A percentile compares a stretch with the other conserved stretches of the same genome.
phyloP scores from a whole-genome alignment of 2,888 invertebrate genomes.

The Caenorhabditis uteleia region DNA sequence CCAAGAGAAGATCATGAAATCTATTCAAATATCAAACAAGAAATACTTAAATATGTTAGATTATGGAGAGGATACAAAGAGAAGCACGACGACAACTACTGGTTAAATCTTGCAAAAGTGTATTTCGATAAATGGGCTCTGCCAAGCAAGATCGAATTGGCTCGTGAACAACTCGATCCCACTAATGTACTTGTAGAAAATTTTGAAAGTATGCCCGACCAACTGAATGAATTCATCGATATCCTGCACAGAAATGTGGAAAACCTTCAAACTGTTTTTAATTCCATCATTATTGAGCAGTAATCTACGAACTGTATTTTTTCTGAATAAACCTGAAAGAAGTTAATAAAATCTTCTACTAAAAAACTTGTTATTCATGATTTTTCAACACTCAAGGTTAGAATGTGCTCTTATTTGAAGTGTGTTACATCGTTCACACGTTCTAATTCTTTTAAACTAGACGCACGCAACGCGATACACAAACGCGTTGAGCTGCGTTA shows the following conservation, averaged over 20 bases:
- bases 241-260: conserved; percentile 12
- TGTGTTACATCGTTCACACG: too few species aligned
- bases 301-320: neutral
- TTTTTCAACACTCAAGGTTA: too few species aligned
- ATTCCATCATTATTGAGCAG: conserved; percentile 5
- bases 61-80: conserved; percentile 9
- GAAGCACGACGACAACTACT: conserved; percentile 14
- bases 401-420: too few species aligned
- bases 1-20: conserved; percentile 1
- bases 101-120: conserved; percentile 18
- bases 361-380: too few species aligned
- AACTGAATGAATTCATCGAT: conserved; percentile 16
- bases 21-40: conserved; percentile 9
- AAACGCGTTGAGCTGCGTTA: too few species aligned
- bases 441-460: too few species aligned
- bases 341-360: too few species aligned
- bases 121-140: conserved; percentile 21
- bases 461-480: too few species aligned
- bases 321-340: too few species aligned
- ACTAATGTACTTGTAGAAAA: conserved; percentile 9
- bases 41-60: conserved; percentile 8
- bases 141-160: conserved; percentile 13
- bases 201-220: neutral
- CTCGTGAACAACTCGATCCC: conserved; percentile 14
- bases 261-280: conserved; percentile 12